Evolutionary conservation across 92 coral and sea anemone species (phyloP), one percentile per base, ranked within the genome.

Genomic region (Anthopleura xanthogrammica): DNA sequence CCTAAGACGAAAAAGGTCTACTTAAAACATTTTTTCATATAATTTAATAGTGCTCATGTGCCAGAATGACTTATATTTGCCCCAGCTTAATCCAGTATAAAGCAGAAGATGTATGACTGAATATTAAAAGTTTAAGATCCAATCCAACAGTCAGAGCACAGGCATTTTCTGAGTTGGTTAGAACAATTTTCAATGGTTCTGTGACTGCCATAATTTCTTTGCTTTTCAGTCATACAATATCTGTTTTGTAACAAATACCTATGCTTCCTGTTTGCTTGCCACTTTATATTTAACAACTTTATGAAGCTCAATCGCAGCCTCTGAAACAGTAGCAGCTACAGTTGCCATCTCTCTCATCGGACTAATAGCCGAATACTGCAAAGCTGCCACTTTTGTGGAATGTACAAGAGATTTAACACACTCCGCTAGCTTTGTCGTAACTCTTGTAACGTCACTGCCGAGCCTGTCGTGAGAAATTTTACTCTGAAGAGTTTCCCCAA

Each of bases 401-500:
- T 79, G 87, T 46, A 96, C 98, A 46, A 96, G 89, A 52, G 73
- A 79, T 79, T 94, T 94, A 79, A 92, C 92, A 80, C 88, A 89
- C 75, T 80, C 91, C 0, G 98, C 92, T 11, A 96, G 88, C 82
- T 88, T 85, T 81, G 90, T 85, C 39, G 98, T 96, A 2, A 91
- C 93, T 22, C 55, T 75, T 66, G 88, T 78, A 11, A 96, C 80
- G 52, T 83, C 92, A 23, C 83, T 79, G 40, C 90, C 88, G 42
- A 92, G 90, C 65, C 85, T 83, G 52, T 87, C 85, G 41, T 90
- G 89, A 57, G 88, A 83, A 48, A 92, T 82, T 65, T 92, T 93
- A 77, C 90, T 92, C 72, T 92, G 90, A 12, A 95, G 81, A 20
- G 94, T 95, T 77, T 96, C 98, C 5, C 98, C 98, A 81, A 96